A percentile compares a stretch with the other conserved stretches of the same genome.
phyloP scores from a whole-genome alignment of 2,888 invertebrate species.

The Dorcus hopei region DNA sequence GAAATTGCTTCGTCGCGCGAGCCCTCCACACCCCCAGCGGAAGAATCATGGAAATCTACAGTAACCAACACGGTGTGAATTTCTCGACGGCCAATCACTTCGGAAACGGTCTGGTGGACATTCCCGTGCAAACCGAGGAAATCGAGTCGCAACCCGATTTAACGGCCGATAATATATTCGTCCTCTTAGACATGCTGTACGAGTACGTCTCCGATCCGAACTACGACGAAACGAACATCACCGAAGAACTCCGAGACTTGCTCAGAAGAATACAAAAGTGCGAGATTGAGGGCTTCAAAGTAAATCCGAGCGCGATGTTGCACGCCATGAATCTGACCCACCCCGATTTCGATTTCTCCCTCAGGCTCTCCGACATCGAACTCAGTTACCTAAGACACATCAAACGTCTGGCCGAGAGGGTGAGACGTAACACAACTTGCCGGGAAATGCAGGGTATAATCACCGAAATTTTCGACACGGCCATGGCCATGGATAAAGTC shows the following conservation, averaged over 20 bases:
- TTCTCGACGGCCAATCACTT: constrained; percentile 74
- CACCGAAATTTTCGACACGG: constrained; percentile 6
- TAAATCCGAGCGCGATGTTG: neutral
- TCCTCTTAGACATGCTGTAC: constrained; percentile 6
- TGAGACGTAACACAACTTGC: neutral
- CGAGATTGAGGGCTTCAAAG: neutral
- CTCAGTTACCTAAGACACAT: constrained; percentile 16
- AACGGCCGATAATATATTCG: neutral
- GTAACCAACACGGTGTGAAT: constrained; percentile 84
- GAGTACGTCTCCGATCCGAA: neutral
- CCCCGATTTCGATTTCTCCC: constrained; percentile 5
- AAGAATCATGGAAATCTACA: constrained; percentile 72
- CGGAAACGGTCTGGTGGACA: constrained; percentile 28
- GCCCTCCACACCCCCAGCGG: constrained; percentile 67
- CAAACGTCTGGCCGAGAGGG: neutral
- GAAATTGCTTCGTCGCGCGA: constrained; percentile 61
- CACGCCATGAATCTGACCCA: neutral
- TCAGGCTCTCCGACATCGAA: constrained; percentile 9
- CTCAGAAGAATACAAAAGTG: constrained; percentile 3
- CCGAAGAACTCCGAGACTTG: constrained; percentile 2
- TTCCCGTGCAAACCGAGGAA: neutral
- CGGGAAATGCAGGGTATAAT: constrained; percentile 6
- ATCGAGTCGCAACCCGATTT: neutral
- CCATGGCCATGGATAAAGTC: neutral
- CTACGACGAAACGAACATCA: neutral